Evolutionary conservation across 2,888 invertebrate species (phyloP), one percentile per base, ranked within the genome.

Genomic region (Saturnia pavonia): DNA sequence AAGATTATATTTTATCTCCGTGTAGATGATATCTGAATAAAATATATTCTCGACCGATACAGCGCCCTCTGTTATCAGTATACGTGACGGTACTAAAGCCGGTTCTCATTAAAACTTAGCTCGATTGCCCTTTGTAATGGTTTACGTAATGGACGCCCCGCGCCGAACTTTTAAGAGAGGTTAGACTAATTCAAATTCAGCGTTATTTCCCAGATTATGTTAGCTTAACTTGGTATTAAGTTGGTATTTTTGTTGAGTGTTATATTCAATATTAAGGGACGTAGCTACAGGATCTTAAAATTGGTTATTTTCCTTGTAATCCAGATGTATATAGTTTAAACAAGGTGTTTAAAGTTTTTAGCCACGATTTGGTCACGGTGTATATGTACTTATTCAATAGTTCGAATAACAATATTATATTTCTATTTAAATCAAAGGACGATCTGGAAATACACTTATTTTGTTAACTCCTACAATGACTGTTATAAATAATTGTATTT

Each of bases 71-170:
- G 77, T 84, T 83, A 84, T 84, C 82, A 80, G 78, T 12, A 9
- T 78, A 78, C 78, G 74, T 78, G 82, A 80, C 79, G 84, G 82
- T 81, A 77, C 77, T 77, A 75, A 76, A 78, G 79, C 79, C 80
- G 82, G 82, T 80, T 85, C 87, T 89, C 87, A 89, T 90, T 89
- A 89, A 89, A 90, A 90, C 88, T 89, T 89, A 78, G 76, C 73
- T 75, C 77, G 77, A 69, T 73, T 79, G 79, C 78, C 86, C 87
- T 86, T 85, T 85, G 82, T 86, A 88, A 89, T 85, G 87, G 85
- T 84, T 85, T 81, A 72, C 79, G 80, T 82, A 86, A 86, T 83
- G 82, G 83, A 82, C 78, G 77, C 76, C 74, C 77, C 77, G 74
- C 73, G 78, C 73, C 76, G 74, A 83, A 80, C 77, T 84, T 83